phyloP scores from a whole-genome alignment of 2,113 vertebrate genomes.

The Aleadryas rufinucha region DNA sequence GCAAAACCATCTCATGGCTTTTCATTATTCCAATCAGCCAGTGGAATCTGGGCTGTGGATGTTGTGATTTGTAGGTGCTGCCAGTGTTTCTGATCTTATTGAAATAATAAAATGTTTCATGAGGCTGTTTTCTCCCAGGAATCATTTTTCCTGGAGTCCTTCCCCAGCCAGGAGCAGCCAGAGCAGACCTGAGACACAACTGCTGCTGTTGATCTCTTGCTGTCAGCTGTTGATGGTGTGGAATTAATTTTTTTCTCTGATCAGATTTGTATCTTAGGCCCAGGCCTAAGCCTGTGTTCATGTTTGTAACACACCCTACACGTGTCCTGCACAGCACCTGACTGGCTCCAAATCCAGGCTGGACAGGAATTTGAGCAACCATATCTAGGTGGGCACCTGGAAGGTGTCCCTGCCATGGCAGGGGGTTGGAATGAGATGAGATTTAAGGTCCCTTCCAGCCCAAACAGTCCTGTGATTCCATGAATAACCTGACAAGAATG shows the following conservation, averaged over 20 bases:
- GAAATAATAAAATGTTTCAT: neutral
- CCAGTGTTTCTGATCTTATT: neutral
- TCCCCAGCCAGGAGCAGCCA: neutral
- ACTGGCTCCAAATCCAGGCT: neutral
- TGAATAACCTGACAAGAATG: neutral
- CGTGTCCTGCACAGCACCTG: neutral
- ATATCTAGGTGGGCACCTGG: neutral
- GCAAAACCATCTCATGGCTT: neutral
- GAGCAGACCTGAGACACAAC: neutral
- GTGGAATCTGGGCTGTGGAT: neutral
- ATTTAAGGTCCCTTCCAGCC: neutral
- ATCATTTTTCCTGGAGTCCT: neutral
- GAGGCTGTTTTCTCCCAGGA: neutral
- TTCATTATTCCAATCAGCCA: neutral
- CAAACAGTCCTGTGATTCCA: neutral
- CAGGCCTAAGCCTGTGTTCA: neutral
- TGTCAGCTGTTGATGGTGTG: neutral
- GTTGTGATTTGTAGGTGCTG: neutral
- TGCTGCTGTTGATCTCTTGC: neutral
- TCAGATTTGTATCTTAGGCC: neutral
- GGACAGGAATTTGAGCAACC: neutral
- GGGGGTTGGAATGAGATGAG: neutral
- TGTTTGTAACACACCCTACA: neutral
- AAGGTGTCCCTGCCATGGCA: neutral
- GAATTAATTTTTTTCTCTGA: neutral